Evolutionary conservation across 2,888 invertebrate genomes (phyloP).

Genomic region (Hypsopygia costalis): DNA sequence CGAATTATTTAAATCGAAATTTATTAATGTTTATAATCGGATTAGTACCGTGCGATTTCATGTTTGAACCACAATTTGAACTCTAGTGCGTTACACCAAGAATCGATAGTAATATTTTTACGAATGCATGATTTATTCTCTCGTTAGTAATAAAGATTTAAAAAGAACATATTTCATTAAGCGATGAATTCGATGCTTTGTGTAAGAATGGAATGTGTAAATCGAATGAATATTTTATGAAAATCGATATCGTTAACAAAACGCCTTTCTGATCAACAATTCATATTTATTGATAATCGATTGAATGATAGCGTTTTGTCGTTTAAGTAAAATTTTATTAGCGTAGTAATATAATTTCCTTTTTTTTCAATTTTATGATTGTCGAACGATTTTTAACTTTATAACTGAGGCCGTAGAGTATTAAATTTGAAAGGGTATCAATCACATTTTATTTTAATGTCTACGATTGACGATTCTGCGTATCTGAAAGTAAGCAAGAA

Average conservation of each 20-base stretch:
- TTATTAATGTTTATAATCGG: slow-evolving; percentile 34
- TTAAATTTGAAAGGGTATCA: too few species aligned
- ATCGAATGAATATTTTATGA: slow-evolving; percentile 10
- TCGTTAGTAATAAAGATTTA: slow-evolving; percentile 8
- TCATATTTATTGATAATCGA: slow-evolving; percentile 4
- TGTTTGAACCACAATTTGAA: slow-evolving; percentile 3
- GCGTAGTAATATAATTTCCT: background rate
- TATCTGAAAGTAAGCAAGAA: too few species aligned
- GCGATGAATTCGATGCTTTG: slow-evolving; percentile 4
- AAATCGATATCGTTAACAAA: slow-evolving; percentile 2
- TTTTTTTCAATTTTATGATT: too few species aligned
- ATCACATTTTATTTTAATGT: too few species aligned
- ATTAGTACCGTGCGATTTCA: slow-evolving; percentile 21
- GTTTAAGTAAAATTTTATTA: background rate
- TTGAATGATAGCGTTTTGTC: slow-evolving; percentile 1
- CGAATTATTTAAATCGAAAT: slow-evolving; percentile 38
- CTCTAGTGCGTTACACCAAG: slow-evolving; percentile 16
- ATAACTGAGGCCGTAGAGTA: too few species aligned
- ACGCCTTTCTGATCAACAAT: slow-evolving; percentile 2
- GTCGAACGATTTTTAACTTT: too few species aligned
- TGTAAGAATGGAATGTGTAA: slow-evolving; percentile 6
- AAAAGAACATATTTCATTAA: slow-evolving; percentile 6
- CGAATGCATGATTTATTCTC: slow-evolving; percentile 7
- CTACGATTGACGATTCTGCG: too few species aligned
- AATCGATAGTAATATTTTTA: slow-evolving; percentile 17